Evolutionary conservation across 2,888 invertebrate genomes (phyloP).

Genomic region (Lymantria monacha): DNA sequence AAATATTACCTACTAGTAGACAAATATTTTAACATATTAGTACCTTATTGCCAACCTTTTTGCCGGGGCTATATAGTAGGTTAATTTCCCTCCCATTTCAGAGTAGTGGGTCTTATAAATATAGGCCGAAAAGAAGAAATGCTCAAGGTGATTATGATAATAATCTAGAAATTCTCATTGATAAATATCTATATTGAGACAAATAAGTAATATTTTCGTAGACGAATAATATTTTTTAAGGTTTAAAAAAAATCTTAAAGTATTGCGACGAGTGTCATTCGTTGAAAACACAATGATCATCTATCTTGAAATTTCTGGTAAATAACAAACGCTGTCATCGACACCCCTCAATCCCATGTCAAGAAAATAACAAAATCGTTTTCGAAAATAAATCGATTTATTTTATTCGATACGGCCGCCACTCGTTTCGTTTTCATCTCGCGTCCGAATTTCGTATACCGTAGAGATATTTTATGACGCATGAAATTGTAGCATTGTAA

Average conservation of each 20-base stretch:
- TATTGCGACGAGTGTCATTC: constrained; percentile 15
- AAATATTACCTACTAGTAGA: too few relatives aligned
- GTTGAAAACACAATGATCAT: constrained; percentile 27
- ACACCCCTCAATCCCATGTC: constrained; percentile 60
- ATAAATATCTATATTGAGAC: too few relatives aligned
- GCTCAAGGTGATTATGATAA: too few relatives aligned
- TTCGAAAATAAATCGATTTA: constrained; percentile 77
- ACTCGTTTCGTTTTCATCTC: constrained; percentile 61
- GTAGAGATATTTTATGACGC: constrained; percentile 74
- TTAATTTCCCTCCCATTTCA: too few relatives aligned
- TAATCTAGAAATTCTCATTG: too few relatives aligned
- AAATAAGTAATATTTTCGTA: too few relatives aligned
- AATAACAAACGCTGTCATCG: constrained; percentile 52
- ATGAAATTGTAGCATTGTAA: constrained; percentile 76
- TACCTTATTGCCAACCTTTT: too few relatives aligned
- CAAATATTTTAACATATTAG: too few relatives aligned
- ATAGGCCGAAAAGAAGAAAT: too few relatives aligned
- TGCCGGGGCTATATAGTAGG: too few relatives aligned
- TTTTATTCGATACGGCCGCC: constrained; percentile 77
- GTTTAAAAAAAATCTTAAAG: constrained; percentile 3
- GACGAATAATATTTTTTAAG: too few relatives aligned
- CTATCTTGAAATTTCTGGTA: constrained; percentile 37
- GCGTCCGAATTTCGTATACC: constrained; percentile 57
- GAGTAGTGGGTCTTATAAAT: too few relatives aligned
- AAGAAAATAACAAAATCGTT: constrained; percentile 69